Percentiles rank a stretch among this genome's conserved stretches.
Evolutionary conservation across 2,797 vertebrate genomes (phyloP).

Genomic region (Melanotaenia nigrans): DNA sequence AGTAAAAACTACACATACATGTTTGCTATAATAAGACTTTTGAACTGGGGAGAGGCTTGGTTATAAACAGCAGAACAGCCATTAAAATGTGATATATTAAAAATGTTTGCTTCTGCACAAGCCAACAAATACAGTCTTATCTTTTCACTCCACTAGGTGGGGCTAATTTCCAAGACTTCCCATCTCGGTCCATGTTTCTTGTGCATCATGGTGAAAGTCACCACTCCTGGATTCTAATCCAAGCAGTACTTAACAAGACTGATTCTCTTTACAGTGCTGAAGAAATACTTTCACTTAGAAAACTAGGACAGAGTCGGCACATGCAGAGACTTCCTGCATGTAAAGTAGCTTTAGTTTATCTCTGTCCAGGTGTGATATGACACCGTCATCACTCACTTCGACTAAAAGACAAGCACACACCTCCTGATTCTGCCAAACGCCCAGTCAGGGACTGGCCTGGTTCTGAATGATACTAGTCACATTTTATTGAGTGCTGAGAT

Average conservation of each 20-base stretch:
- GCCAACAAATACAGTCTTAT: neutral
- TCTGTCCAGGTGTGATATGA: constrained; percentile 52
- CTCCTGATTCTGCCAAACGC: constrained; percentile 41
- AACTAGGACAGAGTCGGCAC: constrained; percentile 7
- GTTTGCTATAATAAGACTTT: neutral
- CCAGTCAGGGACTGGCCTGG: constrained; percentile 32
- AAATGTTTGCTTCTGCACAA: neutral
- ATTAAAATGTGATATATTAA: neutral
- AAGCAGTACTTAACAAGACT: neutral
- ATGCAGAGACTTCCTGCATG: neutral
- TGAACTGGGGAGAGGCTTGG: neutral
- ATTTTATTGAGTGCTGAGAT: constrained; percentile 19
- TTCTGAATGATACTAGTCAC: constrained; percentile 47
- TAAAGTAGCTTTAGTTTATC: constrained; percentile 14
- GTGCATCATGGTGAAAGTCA: neutral
- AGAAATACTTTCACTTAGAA: neutral
- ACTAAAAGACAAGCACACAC: constrained; percentile 34
- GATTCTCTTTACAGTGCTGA: neutral
- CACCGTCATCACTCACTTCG: constrained; percentile 39
- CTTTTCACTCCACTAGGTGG: constrained; percentile 60
- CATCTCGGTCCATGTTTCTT: neutral
- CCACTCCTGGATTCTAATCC: neutral
- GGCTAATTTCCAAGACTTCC: constrained; percentile 28
- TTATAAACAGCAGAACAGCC: neutral
- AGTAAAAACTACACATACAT: neutral